Conservation (phyloP, 2,888 invertebrate species). For the Drosophila setosimentum region DNA sequence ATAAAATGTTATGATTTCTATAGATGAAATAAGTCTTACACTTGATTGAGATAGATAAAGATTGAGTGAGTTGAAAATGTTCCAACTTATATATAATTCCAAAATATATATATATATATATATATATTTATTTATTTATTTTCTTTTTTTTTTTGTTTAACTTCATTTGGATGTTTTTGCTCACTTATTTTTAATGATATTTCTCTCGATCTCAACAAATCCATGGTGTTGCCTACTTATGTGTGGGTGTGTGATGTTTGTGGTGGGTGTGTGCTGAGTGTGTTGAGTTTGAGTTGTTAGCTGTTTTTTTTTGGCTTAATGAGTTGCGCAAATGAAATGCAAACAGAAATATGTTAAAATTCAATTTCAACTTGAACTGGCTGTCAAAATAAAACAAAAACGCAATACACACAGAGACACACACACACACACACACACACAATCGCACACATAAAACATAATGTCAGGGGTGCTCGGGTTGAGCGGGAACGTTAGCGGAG, state of each 20-base stretch:
- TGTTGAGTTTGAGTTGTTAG: conserved; percentile 3
- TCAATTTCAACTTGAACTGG: conserved; percentile 64
- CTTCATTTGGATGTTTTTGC: background rate
- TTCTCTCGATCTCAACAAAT: no score
- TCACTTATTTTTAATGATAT: background rate
- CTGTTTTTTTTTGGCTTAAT: conserved; percentile 52
- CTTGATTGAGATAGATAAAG: background rate
- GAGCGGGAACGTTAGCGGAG: background rate
- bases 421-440: background rate
- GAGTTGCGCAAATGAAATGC: conserved; percentile 69
- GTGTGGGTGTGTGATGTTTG: background rate
- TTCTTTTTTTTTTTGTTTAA: background rate
- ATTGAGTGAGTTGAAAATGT: background rate
- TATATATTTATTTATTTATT: background rate
- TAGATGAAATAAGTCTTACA: no score
- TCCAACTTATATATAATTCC: background rate
- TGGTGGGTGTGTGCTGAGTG: background rate
- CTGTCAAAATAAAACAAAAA: conserved; percentile 55
- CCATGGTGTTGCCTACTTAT: conserved; percentile 19
- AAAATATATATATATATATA: background rate
- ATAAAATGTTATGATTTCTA: background rate
- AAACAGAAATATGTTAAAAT: conserved; percentile 69
- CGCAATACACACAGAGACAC: conserved; percentile 15
- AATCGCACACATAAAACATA: conserved; percentile 39
- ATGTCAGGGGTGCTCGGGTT: background rate